Conservation (phyloP, 2,797 vertebrate species). For the Sebastes taczanowskii region DNA sequence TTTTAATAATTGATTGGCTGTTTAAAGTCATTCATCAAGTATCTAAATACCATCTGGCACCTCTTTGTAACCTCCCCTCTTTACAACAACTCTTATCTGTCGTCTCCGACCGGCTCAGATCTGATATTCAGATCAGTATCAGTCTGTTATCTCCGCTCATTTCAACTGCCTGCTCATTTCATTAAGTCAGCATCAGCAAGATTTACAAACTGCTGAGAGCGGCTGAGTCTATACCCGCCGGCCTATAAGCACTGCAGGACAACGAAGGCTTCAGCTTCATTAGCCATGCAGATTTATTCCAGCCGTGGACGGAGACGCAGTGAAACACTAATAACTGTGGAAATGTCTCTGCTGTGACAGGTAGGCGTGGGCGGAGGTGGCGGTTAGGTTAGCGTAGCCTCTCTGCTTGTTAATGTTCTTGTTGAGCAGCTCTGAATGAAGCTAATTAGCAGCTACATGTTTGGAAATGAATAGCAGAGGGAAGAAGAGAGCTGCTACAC, state of each 20-base stretch:
- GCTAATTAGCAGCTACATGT: slow-evolving; percentile 47
- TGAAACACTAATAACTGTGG: slow-evolving; percentile 65
- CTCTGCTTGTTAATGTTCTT: slow-evolving; percentile 19
- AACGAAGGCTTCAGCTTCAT: slow-evolving; percentile 49
- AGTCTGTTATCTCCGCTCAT: not conserved
- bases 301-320: slow-evolving; percentile 39
- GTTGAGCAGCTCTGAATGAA: not conserved
- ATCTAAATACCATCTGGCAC: not conserved
- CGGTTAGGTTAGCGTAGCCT: slow-evolving; percentile 5
- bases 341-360: slow-evolving; percentile 42
- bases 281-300: slow-evolving; percentile 74
- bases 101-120: not conserved
- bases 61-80: too few relatives aligned
- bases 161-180: not conserved
- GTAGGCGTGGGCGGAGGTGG: slow-evolving; percentile 22
- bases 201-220: slow-evolving; percentile 47
- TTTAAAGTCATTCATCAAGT: not conserved
- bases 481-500: not conserved
- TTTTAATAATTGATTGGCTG: slow-evolving; percentile 9
- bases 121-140: not conserved
- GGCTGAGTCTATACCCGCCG: not conserved
- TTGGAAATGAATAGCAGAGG: slow-evolving; percentile 10
- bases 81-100: too few relatives aligned
- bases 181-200: slow-evolving; percentile 31
- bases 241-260: slow-evolving; percentile 55